Evolutionary conservation across 2,888 invertebrate genomes (phyloP), one percentile per base, ranked within the genome.

Genomic region (Oeneis ivallda): DNA sequence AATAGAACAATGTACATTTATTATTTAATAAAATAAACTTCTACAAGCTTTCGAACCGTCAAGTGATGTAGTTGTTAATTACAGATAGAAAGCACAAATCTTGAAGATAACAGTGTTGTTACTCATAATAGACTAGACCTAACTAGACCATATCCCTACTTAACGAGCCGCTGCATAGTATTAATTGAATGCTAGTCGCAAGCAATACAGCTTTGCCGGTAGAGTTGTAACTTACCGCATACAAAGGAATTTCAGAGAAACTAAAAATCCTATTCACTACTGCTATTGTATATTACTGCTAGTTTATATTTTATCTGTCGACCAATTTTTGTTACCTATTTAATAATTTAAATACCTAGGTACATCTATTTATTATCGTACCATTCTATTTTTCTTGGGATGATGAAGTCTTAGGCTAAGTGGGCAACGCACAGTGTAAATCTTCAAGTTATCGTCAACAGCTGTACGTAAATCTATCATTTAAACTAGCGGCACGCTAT

Each of bases 161-260:
- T 53, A 53, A 53, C 15, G 15, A 53, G 34, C 34, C 15, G 7
- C 52, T 53, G 34, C 34, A 53, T 34, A 53, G n/a, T 34, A n/a
- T n/a, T n/a, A 53, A 15, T 9, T 34, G 52, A 53, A 53, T 15
- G n/a, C 52, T 34, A 53, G 15, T 37, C 53, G 37, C n/a, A n/a
- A 6, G n/a, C n/a, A n/a, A n/a, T 15, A n/a, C 5, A 7, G 52
- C 53, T 53, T 34, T 37, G 37, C 15, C 9, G 37, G 15, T 45
- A 9, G 8, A 37, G 53, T 15, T 5, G 53, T 53, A 53, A 53
- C 37, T 34, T 37, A 37, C 37, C 53, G 10, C 37, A 53, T 10
- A 53, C 53, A 53, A 53, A 53, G 53, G 53, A 53, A 37, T 53
- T 15, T 2, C 53, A 53, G 1, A n/a, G 13, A 9, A 9, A 37